Conservation (phyloP, 2,888 invertebrate genomes). For the Acanthosoma haemorrhoidale region DNA sequence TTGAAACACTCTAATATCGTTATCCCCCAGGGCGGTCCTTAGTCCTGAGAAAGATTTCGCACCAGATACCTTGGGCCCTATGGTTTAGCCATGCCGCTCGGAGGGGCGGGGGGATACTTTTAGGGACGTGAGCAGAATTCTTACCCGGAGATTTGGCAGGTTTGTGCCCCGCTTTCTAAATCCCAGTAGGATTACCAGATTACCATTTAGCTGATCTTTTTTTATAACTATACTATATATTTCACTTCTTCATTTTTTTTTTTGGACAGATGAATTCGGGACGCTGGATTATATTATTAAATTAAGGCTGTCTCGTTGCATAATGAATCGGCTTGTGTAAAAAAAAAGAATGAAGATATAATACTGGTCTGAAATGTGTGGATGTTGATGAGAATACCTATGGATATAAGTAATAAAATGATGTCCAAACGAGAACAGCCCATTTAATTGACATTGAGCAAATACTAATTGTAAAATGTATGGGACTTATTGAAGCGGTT, state of each 20-base stretch:
- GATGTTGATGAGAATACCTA: too few species aligned
- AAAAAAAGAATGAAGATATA: too few species aligned
- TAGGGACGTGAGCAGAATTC: background rate
- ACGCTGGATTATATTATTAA: background rate
- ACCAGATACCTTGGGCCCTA: background rate
- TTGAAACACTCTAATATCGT: constrained; percentile 3
- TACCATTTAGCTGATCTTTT: background rate
- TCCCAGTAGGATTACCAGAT: background rate
- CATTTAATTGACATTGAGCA: too few species aligned
- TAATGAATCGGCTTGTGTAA: constrained; percentile 1
- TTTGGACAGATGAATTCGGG: background rate
- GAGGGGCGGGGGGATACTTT: background rate
- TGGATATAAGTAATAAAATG: too few species aligned
- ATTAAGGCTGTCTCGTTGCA: background rate
- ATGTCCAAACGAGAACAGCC: too few species aligned
- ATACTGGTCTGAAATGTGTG: too few species aligned
- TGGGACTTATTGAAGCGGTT: too few species aligned
- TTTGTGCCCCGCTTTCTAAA: background rate
- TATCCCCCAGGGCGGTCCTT: background rate
- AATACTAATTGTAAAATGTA: too few species aligned
- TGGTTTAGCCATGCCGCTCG: background rate
- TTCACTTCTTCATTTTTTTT: too few species aligned
- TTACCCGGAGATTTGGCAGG: background rate
- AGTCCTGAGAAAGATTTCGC: background rate
- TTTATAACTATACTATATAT: background rate